Evolutionary conservation across 1,140 invertebrate species (phyloP), one percentile per base, ranked within the genome.

Genomic region (Pseudomyrmex flavicornis): DNA sequence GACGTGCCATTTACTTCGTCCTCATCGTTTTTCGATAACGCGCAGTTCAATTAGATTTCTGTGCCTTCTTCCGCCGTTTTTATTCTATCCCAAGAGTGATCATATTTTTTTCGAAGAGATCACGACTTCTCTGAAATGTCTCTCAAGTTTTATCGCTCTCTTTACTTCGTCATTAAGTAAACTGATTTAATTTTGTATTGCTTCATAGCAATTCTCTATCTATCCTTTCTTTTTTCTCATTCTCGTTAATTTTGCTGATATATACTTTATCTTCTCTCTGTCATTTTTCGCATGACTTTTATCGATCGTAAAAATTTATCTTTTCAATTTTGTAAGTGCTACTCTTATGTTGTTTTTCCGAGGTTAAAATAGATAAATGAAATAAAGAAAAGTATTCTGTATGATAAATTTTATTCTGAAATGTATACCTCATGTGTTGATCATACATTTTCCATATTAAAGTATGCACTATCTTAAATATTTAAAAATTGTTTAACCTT

Each of bases 11-110:
- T 62, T 9, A 13, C 59, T 22, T 58, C 52, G 2, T 22, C 20
- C 20, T 74, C 44, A 17, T 76, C 73, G 59, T 63, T 76, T 76
- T 76, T 20, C 46, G 59, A 76, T 65, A 61, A 65, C 73, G 73
- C 46, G 10, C 12, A 52, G 17, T 10, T 2, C 73, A 76, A 76
- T 76, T 76, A 76, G 59, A 65, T 54, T 50, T 52, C 56, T 17
- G 10, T 22, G 59, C 15, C 46, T 54, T 65, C 22, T 50, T 73
- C 35, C n/a, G 26, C 5, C 73, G 22, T 63, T 52, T 63, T 50
- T 65, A 52, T 54, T 52, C n/a, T 52, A 65, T 76, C 46, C 46
- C 22, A 48, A 63, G 73, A 20, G n/a, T 13, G 22, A 76, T 20
- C 46, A n/a, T 52, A 65, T 65, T 65, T 76, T 52, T 15, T 15